Evolutionary conservation across 64 coral and sea anemone genomes (phyloP), one percentile per base, ranked within the genome.

Genomic region (Acropora tenuis): DNA sequence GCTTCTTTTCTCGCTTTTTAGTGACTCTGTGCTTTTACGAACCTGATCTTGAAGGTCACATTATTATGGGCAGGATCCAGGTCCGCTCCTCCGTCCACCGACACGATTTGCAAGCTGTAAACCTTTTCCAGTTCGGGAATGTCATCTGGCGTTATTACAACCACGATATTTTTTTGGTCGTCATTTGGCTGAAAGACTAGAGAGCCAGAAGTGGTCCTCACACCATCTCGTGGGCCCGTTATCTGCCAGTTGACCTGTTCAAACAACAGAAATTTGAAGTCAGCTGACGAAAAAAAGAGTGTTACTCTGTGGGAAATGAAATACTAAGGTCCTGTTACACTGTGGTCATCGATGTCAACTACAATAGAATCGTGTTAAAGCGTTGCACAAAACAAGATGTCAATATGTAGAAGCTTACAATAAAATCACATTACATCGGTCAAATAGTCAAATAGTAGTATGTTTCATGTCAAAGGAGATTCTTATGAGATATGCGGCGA

Each of bases 21-120:
- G 6, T 1, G 11, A 2, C 60, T 3, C 2, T 15, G 60, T 9
- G 59, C 42, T 75, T 8, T 41, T 77, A 88, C 57, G 44, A 41
- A 99, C 97, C 94, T 96, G 79, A 99, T 96, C n/a, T 42, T 94
- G 16, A 99, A 78, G 5, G 94, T 99, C 63, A 95, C 78, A 81
- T 96, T 99, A 8, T 78, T 73, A 10, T 46, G 61, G 6, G 53
- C 30, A 43, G 7, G 0, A 57, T 94, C 89, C 9, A 99, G 45
- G 80, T 99, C 97, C 73, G 94, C 97, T 53, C 97, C 97, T 17
- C 94, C 97, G 49, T 92, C 92, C 16, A 91, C 94, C 1, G 88
- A 91, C 30, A 81, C 61, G 0, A 99, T 57, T 50, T 74, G 79
- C 59, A 99, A 74, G 0, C 49, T 90, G 50, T 94, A 99, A 5